Evolutionary conservation across 37 sponge, comb jelly and placozoan species (phyloP).

Genomic region (Beroe ovata): DNA sequence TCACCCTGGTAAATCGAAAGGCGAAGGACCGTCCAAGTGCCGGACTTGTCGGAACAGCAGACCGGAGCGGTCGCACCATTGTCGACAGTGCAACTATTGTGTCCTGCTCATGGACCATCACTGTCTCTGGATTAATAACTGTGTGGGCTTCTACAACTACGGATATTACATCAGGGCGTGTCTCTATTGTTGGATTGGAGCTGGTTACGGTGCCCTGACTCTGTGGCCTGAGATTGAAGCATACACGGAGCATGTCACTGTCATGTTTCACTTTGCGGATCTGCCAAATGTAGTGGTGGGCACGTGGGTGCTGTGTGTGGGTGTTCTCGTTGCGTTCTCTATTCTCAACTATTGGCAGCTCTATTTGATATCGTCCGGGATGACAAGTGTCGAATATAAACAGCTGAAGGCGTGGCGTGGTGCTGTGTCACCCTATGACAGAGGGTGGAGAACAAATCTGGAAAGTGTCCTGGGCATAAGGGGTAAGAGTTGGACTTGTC

Average conservation of each 20-base stretch:
- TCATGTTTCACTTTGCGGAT: background rate
- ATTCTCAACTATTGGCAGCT: slow-evolving; percentile 27
- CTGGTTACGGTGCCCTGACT: slow-evolving; percentile 4
- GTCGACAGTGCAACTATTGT: slow-evolving; percentile 13
- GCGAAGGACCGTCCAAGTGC: slow-evolving; percentile 56
- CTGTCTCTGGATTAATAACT: slow-evolving; percentile 62
- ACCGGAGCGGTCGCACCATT: slow-evolving; percentile 60
- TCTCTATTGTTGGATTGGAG: slow-evolving; percentile 1
- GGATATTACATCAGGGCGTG: slow-evolving; percentile 46
- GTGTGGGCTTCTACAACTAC: slow-evolving; percentile 53
- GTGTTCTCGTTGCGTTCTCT: slow-evolving; percentile 1
- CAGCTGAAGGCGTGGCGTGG: slow-evolving; percentile 58
- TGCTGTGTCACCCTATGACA: slow-evolving; percentile 46
- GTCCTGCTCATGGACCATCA: slow-evolving; percentile 64
- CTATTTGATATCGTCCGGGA: slow-evolving; percentile 20
- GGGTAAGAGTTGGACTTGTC: background rate
- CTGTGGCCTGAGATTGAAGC: slow-evolving; percentile 45
- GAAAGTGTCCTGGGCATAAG: background rate
- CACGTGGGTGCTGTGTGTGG: background rate
- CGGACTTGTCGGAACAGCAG: slow-evolving; percentile 16
- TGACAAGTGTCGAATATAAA: slow-evolving; percentile 59
- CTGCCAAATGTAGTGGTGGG: slow-evolving; percentile 8
- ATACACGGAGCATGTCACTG: background rate
- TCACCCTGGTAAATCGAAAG: slow-evolving; percentile 50
- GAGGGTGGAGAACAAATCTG: slow-evolving; percentile 27